Conservation (phyloP, 2,888 invertebrate genomes). For the Pheosia tremula region DNA sequence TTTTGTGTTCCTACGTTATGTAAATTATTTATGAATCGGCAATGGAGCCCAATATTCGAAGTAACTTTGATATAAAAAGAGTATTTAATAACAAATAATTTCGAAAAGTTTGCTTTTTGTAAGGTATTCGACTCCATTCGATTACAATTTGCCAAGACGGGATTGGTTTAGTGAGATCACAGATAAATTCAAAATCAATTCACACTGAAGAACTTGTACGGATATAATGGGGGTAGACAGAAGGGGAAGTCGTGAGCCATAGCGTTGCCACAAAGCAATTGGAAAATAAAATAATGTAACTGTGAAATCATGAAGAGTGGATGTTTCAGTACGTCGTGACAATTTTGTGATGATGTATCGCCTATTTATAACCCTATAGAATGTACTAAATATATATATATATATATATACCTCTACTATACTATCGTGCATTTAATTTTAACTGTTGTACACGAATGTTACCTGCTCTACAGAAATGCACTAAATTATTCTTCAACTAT, state of each 20-base stretch:
- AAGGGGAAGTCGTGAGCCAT: constrained; percentile 67
- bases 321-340: constrained; percentile 52
- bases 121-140: constrained; percentile 41
- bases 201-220: constrained; percentile 47
- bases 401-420: constrained; percentile 41
- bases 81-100: background rate
- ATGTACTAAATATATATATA: constrained; percentile 37
- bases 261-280: constrained; percentile 83
- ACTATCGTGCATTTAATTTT: constrained; percentile 62
- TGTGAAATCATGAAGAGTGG: constrained; percentile 67
- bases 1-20: constrained; percentile 43
- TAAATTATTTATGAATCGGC: constrained; percentile 35
- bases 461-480: constrained; percentile 65
- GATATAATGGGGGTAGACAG: constrained; percentile 45
- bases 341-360: constrained; percentile 53
- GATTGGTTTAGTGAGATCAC: constrained; percentile 31
- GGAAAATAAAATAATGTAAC: constrained; percentile 70
- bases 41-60: constrained; percentile 30
- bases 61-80: background rate
- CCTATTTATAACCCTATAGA: constrained; percentile 30
- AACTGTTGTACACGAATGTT: constrained; percentile 41
- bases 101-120: background rate
- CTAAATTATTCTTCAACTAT: constrained; percentile 44
- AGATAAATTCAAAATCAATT: constrained; percentile 30
- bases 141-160: constrained; percentile 40